Percentiles rank a stretch among this genome's conserved stretches.
Evolutionary conservation across 2,113 vertebrate species (phyloP).

Genomic region (Himantopus leucocephalus): DNA sequence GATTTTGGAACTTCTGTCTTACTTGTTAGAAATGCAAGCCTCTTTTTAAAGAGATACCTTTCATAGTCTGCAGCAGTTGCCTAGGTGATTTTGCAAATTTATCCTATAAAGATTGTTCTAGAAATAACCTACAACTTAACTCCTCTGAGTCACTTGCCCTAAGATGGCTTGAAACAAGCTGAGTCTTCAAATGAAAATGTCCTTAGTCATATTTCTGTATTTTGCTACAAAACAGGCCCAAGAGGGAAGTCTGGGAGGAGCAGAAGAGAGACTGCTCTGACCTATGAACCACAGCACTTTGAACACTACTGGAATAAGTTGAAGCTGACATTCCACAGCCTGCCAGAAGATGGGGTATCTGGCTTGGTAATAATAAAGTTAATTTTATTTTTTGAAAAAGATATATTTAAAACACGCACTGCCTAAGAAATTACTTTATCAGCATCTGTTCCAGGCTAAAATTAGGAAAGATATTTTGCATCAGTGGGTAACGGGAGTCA

Average conservation of each 20-base stretch:
- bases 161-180: not conserved
- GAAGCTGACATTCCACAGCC: not conserved
- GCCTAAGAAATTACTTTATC: not conserved
- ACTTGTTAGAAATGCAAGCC: not conserved
- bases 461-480: not conserved
- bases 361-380: not conserved
- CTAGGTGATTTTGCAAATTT: not conserved
- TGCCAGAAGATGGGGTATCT: conserved; percentile 14
- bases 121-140: not conserved
- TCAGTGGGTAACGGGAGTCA: not conserved
- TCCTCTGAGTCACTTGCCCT: not conserved
- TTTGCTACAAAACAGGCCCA: not conserved
- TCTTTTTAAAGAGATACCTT: not conserved
- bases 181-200: not conserved
- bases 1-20: not conserved
- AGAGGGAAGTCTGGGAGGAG: not conserved
- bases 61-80: not conserved
- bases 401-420: not conserved
- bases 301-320: not conserved
- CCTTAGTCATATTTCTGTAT: not conserved
- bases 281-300: not conserved
- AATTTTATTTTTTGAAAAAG: not conserved
- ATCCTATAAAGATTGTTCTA: not conserved
- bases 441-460: not conserved
- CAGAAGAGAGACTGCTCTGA: not conserved